These are phyloP conservation scores for Zaprionus inermis DNA, from an alignment of 1,140 invertebrate species.

Conservation along the genomic window DNA sequence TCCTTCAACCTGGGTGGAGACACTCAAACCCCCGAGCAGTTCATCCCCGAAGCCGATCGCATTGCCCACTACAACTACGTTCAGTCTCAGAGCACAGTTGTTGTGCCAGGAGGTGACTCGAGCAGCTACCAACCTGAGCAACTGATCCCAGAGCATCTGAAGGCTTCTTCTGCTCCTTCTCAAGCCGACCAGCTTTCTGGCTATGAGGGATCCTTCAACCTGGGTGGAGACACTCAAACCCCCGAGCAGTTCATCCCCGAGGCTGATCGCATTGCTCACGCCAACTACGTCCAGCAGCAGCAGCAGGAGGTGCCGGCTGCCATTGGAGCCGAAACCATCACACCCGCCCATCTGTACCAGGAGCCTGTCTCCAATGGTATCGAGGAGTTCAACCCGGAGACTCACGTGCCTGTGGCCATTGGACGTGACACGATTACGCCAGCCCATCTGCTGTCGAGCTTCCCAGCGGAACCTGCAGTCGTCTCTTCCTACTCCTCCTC, in stretches of 20 bases:
- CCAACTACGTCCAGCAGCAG: slow-evolving; percentile 42
- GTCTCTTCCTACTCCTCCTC: not conserved
- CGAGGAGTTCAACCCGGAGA: slow-evolving; percentile 29
- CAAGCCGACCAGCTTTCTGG: not conserved
- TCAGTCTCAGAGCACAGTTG: not conserved
- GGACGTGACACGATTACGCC: slow-evolving; percentile 47
- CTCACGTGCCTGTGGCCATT: slow-evolving; percentile 25
- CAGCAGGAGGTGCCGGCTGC: too few relatives aligned
- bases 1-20: slow-evolving; percentile 5
- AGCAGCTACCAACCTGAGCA: slow-evolving; percentile 27
- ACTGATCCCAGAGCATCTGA: slow-evolving; percentile 12
- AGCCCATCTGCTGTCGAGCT: slow-evolving; percentile 34
- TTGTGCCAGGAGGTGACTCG: slow-evolving; percentile 21
- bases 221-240: slow-evolving; percentile 49
- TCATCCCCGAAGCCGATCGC: not conserved
- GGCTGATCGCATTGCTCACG: slow-evolving; percentile 23
- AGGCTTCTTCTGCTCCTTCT: not conserved
- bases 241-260: slow-evolving; percentile 37
- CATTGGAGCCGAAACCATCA: too few relatives aligned
- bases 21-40: slow-evolving; percentile 26
- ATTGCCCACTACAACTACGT: not conserved
- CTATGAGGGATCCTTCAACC: slow-evolving; percentile 15
- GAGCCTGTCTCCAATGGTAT: too few relatives aligned
- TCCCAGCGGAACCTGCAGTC: slow-evolving; percentile 6
- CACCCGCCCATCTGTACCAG: too few relatives aligned